Percentiles rank a stretch among this genome's conserved stretches.
phyloP scores from a whole-genome alignment of 2,113 vertebrate genomes.

The Amphilophus citrinellus region DNA sequence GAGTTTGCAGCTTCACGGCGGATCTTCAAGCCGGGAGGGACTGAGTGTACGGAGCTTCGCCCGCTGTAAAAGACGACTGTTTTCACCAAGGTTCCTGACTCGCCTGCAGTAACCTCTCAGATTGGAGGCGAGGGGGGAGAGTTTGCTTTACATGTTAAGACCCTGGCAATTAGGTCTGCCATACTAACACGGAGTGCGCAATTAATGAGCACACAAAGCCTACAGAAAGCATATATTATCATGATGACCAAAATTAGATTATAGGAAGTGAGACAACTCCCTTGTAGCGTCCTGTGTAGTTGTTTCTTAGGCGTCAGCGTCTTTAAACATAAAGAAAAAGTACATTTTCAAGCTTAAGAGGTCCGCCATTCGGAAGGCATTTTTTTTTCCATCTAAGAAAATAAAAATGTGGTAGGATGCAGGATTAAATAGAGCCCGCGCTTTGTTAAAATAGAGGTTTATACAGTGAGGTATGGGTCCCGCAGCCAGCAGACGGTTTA shows the following conservation, averaged over 20 bases:
- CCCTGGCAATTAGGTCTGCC: slow-evolving; percentile 43
- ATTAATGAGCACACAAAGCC: slow-evolving; percentile 22
- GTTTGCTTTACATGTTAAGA: slow-evolving; percentile 79
- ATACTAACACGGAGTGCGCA: slow-evolving; percentile 30
- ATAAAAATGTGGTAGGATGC: neutral
- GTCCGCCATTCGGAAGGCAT: neutral
- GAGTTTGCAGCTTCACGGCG: slow-evolving; percentile 73
- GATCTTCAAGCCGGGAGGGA: slow-evolving; percentile 64
- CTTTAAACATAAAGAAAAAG: neutral
- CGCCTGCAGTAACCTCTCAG: slow-evolving; percentile 75
- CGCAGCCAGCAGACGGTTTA: slow-evolving; percentile 52
- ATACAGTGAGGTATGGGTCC: slow-evolving; percentile 32
- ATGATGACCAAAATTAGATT: neutral
- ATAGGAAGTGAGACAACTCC: neutral
- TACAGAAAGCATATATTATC: neutral
- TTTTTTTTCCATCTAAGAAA: neutral
- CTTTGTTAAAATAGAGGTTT: slow-evolving; percentile 26
- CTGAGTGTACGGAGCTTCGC: slow-evolving; percentile 67
- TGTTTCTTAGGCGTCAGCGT: neutral
- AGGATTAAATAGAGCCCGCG: slow-evolving; percentile 18
- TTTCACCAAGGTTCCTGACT: slow-evolving; percentile 66
- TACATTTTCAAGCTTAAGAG: neutral
- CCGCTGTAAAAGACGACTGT: slow-evolving; percentile 70
- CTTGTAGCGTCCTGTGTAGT: neutral
- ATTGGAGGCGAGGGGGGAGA: slow-evolving; percentile 72